Base-by-base conservation (phyloP, 2,797 vertebrate genomes). In the Melanogrammus aeglefinus region DNA sequence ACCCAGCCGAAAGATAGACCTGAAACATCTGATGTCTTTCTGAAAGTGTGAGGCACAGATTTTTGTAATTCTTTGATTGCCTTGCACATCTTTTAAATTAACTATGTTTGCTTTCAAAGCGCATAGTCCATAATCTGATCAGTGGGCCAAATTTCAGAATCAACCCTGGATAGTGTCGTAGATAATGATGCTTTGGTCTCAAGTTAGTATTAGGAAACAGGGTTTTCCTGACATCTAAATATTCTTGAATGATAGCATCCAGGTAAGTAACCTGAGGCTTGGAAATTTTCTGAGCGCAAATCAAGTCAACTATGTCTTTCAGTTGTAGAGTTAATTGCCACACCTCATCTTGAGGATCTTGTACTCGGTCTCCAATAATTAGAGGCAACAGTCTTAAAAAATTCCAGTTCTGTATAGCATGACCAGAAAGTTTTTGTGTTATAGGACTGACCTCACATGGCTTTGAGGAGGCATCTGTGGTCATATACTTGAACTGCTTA, bases 371-470 rank as follows among this genome's bases (percentile, higher is more conserved):
- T 35, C 80, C 80, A 39, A 81, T 76, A 2, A 84, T 77, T 3
- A 81, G 8, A 51, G 77, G 75, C 12, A 76, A 71, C 31, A 73
- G 14, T 21, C 83, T 79, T 10, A 84, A 72, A 2, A 79, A 85
- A 41, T 77, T 79, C 78, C 81, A 85, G 14, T 87, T 85, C 12
- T 87, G 80, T 41, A 87, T 79, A 57, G 82, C 81, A 83, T 86
- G 76, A 36, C 80, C 80, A 81, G 39, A 39, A 0, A 82, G 70
- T 77, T 79, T 84, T 72, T 4, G 66, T 39, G 27, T 31, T 1
- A 38, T 79, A 31, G 75, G 75, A 66, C 36, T 79, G 4, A 81
- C 74, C 72, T 86, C 80, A 75, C 57, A 75, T 18, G 80, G 81
- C 77, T 84, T 86, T 70, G 77, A 72, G 29, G 35, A 76, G 9